Evolutionary conservation across 2,888 invertebrate genomes (phyloP).

Genomic region (Cephus pygmeus): DNA sequence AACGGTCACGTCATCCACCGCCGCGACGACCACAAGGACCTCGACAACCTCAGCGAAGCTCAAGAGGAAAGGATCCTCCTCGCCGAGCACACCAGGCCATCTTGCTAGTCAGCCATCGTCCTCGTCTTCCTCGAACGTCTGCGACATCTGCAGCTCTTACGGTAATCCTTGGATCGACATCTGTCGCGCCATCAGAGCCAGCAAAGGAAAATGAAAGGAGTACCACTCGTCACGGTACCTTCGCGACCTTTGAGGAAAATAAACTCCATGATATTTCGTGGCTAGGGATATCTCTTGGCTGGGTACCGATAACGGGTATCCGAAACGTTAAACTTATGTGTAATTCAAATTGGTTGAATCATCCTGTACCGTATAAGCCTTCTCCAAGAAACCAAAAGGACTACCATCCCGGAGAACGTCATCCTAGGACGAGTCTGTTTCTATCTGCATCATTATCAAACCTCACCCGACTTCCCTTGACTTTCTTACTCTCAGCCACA

Average conservation of each 20-base stretch:
- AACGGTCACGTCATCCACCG: constrained; percentile 66
- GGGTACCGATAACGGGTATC: neutral
- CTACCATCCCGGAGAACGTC: neutral
- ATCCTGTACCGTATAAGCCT: neutral
- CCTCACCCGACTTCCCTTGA: neutral
- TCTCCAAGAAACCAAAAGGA: neutral
- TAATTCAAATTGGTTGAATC: neutral
- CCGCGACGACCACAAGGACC: constrained; percentile 37
- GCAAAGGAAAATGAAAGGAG: constrained; percentile 57
- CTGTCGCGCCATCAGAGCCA: constrained; percentile 68
- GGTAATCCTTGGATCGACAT: constrained; percentile 69
- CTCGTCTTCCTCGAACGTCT: constrained; percentile 62
- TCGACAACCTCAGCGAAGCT: constrained; percentile 27
- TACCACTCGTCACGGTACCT: neutral
- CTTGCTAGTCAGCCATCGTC: constrained; percentile 60
- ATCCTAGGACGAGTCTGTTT: neutral
- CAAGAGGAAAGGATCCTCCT: constrained; percentile 46
- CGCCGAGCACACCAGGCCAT: constrained; percentile 51
- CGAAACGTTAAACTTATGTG: neutral
- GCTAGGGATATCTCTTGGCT: neutral
- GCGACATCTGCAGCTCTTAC: constrained; percentile 68
- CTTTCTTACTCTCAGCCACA: neutral
- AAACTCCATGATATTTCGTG: neutral
- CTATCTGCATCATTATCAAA: neutral
- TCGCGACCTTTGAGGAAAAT: neutral